Percentiles rank a stretch among this genome's conserved stretches.
Evolutionary conservation across 2,113 vertebrate genomes (phyloP).

Genomic region (Pseudonaja textilis): DNA sequence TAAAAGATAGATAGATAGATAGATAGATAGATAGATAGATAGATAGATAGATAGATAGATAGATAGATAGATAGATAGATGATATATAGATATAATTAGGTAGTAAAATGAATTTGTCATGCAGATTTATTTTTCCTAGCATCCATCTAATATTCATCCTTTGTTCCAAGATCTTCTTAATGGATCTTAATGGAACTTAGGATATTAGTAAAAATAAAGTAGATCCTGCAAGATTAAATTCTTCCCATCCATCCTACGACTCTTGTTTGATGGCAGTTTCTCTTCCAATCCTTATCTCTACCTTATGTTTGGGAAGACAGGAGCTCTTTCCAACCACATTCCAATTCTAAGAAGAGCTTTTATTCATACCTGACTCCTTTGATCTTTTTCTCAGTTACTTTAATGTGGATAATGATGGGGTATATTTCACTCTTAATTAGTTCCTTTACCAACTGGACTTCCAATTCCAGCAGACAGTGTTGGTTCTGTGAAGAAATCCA

Average conservation of each 20-base stretch:
- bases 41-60: too few species aligned
- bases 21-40: too few species aligned
- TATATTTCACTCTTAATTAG: slow-evolving; percentile 76
- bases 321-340: rapidly evolving
- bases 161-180: neutral
- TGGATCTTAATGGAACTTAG: neutral
- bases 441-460: slow-evolving; percentile 67
- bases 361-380: slow-evolving; percentile 70
- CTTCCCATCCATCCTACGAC: neutral
- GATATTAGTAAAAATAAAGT: neutral
- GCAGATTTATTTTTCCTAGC: neutral
- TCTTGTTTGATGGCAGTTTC: neutral
- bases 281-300: neutral
- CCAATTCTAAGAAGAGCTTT: neutral
- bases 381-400: slow-evolving; percentile 76
- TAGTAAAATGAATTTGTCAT: neutral
- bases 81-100: too few species aligned
- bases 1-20: neutral
- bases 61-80: too few species aligned
- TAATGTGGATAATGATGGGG: slow-evolving; percentile 76
- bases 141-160: neutral
- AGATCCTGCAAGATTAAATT: neutral
- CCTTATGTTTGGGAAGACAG: neutral
- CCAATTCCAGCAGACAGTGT: slow-evolving; percentile 77
- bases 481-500: slow-evolving; percentile 67